Base-by-base conservation (phyloP, 2,888 invertebrate species). In the Acheta domesticus region DNA sequence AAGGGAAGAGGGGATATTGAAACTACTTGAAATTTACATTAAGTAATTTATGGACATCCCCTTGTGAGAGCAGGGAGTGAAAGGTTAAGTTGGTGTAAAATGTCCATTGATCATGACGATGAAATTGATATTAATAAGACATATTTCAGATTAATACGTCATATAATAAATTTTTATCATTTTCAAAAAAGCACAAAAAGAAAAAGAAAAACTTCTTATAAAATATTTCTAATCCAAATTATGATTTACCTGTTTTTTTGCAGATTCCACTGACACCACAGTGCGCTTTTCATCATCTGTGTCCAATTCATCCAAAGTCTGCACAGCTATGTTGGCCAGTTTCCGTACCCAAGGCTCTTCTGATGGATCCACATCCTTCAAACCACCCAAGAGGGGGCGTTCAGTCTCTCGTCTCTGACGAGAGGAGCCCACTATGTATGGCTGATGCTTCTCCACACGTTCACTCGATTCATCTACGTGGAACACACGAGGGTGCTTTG, bases 261-360 rank as follows among this genome's bases (percentile, higher is more conserved):
- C 87, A 21, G 87, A 86, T 19, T 89, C 79, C 78, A 90, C 85
- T 78, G 89, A 87, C 73, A 89, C 83, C 16, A 90, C 85, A 1
- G 89, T 84, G 78, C 89, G 85, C 82, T 87, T 89, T 12, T 86
- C 84, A 81, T 88, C 85, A 83, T 90, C 89, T 12, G 86, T 85
- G 83, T 89, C 89, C 78, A 87, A 85, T n/a, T 87, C 85, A 83
- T 90, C 89, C 49, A 90, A 83, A 12, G 87, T 87, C 11, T 86
- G 83, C 2, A 88, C 86, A 2, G 88, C 89, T 80, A 87, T 87
- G 80, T 88, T 86, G 1, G 89, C 89, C 78, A 90, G 84, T 83
- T 86, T 85, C 74, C 85, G 82, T 8, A 87, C 82, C 11, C 85
- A 80, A 49, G 83, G 83, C 78, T 83, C 84, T 77, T 86, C 85